Base-by-base conservation (phyloP, 2,113 vertebrate species). In the Melanerpes aurifrons region DNA sequence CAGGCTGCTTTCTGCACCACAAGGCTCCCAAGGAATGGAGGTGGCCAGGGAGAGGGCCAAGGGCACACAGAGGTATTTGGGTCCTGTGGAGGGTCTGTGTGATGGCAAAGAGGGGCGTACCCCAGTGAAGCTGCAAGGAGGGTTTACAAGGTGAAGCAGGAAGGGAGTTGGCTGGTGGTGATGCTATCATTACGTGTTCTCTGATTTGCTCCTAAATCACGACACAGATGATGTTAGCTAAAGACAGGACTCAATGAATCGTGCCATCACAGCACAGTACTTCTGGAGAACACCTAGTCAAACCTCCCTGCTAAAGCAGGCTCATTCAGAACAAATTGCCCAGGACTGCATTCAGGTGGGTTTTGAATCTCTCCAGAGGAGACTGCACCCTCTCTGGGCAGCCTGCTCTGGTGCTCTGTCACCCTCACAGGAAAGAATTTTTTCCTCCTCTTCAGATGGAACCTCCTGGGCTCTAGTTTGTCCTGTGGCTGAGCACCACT, bases 121-220 rank as follows among this genome's bases (percentile, higher is more conserved):
- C 12, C 25, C 35, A 32, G 21, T 6, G 5, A 73, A 80, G 32
- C 8, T 86, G 26, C 50, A 57, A 94, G 64, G 17, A 64, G 15
- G 24, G 7, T 12, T 69, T 26, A 22, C 8, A 29, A 26, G 20
- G 28, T 14, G 18, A 72, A 86, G 24, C 26, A 69, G 56, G 32
- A 35, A 69, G 16, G 28, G 21, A 58, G 28, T 28, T 16, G 9
- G 16, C 17, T 74, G 62, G 9, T 35, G 19, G 24, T 54, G 24
- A 54, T 13, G 53, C 53, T 57, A 32, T 17, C 45, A 61, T 43
- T 22, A 35, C 8, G 22, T 0, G 0, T 59, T 59, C 24, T 64
- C 35, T 22, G 15, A 24, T 85, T 35, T 26, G 4, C 64, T 82
- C 54, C 68, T 64, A 62, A 76, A n/a, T 10, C 1, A 2, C 0